A percentile compares a stretch with the other conserved stretches of the same genome.
Evolutionary conservation across 2,888 invertebrate genomes (phyloP).

Genomic region (Phortica magna): DNA sequence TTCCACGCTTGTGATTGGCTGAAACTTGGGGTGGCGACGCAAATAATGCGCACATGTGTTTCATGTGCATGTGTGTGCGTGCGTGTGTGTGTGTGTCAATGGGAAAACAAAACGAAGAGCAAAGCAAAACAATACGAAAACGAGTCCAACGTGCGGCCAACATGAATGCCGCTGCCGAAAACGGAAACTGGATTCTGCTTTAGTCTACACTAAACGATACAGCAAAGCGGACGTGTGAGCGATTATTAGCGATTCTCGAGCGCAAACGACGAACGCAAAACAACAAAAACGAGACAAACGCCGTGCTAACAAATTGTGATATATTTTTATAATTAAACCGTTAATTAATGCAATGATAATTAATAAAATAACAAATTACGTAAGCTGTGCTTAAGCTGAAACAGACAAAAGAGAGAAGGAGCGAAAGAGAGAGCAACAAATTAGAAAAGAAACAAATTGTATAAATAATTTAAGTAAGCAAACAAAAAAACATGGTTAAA

Average conservation of each 20-base stretch:
- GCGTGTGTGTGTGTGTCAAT: slow-evolving; percentile 31
- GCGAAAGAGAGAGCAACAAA: no score
- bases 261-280: slow-evolving; percentile 20
- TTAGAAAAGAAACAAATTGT: slow-evolving; percentile 9
- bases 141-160: background rate
- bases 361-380: slow-evolving; percentile 10
- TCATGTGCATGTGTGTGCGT: slow-evolving; percentile 51
- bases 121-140: slow-evolving; percentile 20
- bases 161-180: slow-evolving; percentile 29
- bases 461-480: slow-evolving; percentile 24
- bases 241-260: background rate
- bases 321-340: slow-evolving; percentile 22
- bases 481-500: slow-evolving; percentile 74
- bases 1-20: slow-evolving; percentile 55
- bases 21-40: slow-evolving; percentile 41
- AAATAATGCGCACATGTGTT: slow-evolving; percentile 15
- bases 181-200: slow-evolving; percentile 53
- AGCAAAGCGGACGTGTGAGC: slow-evolving; percentile 65
- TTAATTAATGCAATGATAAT: background rate
- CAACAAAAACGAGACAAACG: background rate
- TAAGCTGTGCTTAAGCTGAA: background rate
- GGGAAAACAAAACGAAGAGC: slow-evolving; percentile 29
- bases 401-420: background rate
- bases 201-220: slow-evolving; percentile 72
- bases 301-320: slow-evolving; percentile 24